Conservation (phyloP, 2,888 invertebrate genomes). For the Mythimna lalbum region DNA sequence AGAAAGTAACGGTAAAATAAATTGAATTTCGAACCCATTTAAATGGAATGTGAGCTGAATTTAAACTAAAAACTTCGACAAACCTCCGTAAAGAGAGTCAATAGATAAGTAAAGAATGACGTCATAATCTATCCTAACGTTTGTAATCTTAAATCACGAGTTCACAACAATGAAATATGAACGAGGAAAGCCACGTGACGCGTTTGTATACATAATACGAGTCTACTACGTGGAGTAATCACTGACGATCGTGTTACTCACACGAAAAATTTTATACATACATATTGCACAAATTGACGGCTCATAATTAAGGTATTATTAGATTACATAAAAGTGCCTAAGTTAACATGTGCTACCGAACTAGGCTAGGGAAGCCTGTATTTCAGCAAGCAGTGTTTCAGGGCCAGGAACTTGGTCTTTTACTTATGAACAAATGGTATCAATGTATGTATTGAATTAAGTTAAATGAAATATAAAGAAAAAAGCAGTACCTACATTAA, state of each 20-base stretch:
- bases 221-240: constrained; percentile 31
- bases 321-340: no score
- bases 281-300: no score
- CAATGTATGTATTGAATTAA: no score
- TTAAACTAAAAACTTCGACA: constrained; percentile 2
- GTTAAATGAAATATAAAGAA: no score
- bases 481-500: no score
- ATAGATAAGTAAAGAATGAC: constrained; percentile 23
- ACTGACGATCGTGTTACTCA: constrained; percentile 21
- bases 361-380: no score
- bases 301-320: no score
- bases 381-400: no score
- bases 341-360: no score
- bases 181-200: constrained; percentile 51
- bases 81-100: background rate
- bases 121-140: constrained; percentile 25
- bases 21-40: constrained; percentile 5
- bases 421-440: no score
- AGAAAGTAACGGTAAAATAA: constrained; percentile 12
- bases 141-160: constrained; percentile 40
- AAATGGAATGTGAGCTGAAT: constrained; percentile 8
- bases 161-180: constrained; percentile 38
- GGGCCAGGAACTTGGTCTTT: no score
- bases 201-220: constrained; percentile 46
- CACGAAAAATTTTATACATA: constrained; percentile 13